phyloP scores from a whole-genome alignment of 2,113 vertebrate genomes.

The Coptodon rendalli region DNA sequence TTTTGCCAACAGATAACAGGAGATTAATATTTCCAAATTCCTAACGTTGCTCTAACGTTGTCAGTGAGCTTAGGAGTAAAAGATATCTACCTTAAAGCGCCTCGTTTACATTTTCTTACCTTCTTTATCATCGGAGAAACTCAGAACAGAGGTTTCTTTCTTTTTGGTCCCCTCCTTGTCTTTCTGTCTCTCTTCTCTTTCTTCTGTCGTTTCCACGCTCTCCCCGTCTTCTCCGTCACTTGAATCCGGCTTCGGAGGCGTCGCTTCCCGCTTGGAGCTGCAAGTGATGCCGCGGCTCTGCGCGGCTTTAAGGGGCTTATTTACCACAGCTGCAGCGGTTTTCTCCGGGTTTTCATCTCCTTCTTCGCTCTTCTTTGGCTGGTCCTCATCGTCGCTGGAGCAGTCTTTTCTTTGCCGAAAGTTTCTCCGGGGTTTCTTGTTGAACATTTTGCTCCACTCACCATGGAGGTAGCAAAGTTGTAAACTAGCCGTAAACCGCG shows the following conservation, averaged over 20 bases:
- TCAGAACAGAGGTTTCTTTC: constrained; percentile 37
- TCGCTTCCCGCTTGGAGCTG: constrained; percentile 53
- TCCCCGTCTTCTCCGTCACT: constrained; percentile 25
- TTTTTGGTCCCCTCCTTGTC: neutral
- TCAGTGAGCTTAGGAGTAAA: neutral
- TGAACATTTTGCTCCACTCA: constrained; percentile 55
- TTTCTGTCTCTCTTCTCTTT: neutral
- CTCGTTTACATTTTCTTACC: constrained; percentile 24
- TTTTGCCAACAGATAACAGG: neutral
- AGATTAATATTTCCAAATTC: neutral
- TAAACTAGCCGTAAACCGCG: neutral
- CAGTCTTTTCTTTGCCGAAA: constrained; percentile 64
- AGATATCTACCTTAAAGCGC: neutral
- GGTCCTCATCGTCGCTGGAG: constrained; percentile 66
- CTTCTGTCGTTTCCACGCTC: neutral
- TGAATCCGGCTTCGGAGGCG: constrained; percentile 9
- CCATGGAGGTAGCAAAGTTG: neutral
- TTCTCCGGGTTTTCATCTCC: neutral
- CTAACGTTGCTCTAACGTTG: neutral
- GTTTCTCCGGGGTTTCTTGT: constrained; percentile 61
- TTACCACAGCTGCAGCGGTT: neutral
- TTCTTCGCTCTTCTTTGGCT: neutral
- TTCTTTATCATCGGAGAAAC: constrained; percentile 66
- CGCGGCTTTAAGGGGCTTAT: neutral
- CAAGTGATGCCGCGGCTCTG: constrained; percentile 54